These are phyloP conservation scores for Ranitomeya variabilis DNA, from an alignment of 2,113 vertebrate species.

Conservation along the genomic window DNA sequence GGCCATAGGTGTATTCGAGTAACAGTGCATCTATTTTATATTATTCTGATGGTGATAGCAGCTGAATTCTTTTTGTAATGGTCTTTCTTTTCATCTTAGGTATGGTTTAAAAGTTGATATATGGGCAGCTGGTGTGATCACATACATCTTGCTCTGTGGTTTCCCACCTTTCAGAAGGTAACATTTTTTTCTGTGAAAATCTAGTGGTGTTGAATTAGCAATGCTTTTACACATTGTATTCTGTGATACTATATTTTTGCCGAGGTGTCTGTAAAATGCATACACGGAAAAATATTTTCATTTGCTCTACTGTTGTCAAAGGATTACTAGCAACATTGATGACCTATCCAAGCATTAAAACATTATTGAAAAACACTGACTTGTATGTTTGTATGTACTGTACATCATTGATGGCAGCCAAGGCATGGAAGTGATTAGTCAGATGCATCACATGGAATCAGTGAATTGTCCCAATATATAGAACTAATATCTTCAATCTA, in stretches of 20 bases:
- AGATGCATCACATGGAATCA: constrained; percentile 17
- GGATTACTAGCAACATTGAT: too few species aligned
- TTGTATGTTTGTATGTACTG: too few species aligned
- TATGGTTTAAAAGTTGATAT: constrained; percentile 97
- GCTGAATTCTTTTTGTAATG: not conserved
- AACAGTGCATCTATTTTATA: not conserved
- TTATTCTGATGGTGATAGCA: not conserved
- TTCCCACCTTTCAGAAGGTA: constrained; percentile 98
- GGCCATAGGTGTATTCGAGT: not conserved
- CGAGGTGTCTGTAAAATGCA: not conserved
- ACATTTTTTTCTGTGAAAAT: not conserved
- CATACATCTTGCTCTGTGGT: constrained; percentile 94
- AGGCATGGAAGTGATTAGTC: not conserved
- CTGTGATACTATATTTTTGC: too few species aligned
- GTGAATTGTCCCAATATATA: not conserved
- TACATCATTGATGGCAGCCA: too few species aligned
- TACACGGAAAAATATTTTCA: not conserved
- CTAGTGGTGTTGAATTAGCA: too few species aligned
- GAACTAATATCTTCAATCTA: not conserved
- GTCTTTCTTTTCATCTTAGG: constrained; percentile 67
- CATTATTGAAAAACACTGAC: too few species aligned
- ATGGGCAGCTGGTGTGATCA: constrained; percentile 97
- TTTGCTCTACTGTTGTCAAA: too few species aligned
- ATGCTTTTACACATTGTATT: too few species aligned
- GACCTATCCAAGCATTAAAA: too few species aligned